Conservation (phyloP, 1,140 invertebrate genomes). For the Plutomurus gul region DNA sequence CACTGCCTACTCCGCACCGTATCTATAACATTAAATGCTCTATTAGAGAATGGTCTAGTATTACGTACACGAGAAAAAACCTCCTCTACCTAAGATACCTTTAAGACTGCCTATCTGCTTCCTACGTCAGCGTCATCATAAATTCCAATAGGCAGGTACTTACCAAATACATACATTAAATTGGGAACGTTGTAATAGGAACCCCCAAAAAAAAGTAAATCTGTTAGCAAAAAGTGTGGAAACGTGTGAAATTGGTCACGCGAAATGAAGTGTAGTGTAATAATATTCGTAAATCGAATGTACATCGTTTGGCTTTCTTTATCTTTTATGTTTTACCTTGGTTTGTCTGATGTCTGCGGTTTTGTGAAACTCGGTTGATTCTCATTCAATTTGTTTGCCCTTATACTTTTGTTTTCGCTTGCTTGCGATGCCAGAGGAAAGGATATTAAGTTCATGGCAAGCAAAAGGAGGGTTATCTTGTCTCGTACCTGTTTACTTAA, state of each 20-base stretch:
- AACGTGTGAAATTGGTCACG: constrained; percentile 5
- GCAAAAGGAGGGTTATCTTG: background rate
- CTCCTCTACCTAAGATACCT: too few relatives aligned
- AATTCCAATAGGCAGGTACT: too few relatives aligned
- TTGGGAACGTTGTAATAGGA: too few relatives aligned
- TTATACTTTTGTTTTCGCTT: background rate
- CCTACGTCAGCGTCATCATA: too few relatives aligned
- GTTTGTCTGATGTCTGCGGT: background rate
- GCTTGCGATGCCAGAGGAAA: background rate
- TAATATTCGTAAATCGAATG: background rate
- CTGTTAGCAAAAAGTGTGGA: background rate
- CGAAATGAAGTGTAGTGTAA: background rate
- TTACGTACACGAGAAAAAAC: too few relatives aligned
- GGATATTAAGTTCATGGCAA: background rate
- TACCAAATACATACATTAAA: too few relatives aligned
- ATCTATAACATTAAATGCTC: too few relatives aligned
- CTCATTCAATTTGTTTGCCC: background rate
- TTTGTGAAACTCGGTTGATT: background rate
- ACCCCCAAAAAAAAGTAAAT: background rate
- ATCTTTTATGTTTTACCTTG: background rate
- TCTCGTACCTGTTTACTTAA: background rate
- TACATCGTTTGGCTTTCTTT: background rate
- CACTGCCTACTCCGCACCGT: too few relatives aligned
- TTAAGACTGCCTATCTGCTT: too few relatives aligned
- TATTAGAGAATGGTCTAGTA: too few relatives aligned